phyloP scores from a whole-genome alignment of 2,113 vertebrate genomes.

The Caranx ignobilis region DNA sequence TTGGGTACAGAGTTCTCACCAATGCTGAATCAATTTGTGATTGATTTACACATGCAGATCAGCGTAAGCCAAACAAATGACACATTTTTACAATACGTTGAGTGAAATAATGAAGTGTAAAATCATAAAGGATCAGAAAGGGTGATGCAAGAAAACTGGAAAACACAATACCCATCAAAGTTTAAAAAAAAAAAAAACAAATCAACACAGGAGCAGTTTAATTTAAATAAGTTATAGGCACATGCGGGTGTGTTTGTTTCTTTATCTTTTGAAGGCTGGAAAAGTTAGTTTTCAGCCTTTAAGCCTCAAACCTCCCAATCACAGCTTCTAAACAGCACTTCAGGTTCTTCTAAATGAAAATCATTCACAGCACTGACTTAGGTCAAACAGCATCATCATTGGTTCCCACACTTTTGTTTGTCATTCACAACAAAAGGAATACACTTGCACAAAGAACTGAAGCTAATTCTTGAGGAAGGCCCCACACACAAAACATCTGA shows the following conservation, averaged over 20 bases:
- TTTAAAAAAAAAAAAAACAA: conserved; percentile 5
- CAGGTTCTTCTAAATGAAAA: conserved; percentile 67
- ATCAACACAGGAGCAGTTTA: conserved; percentile 49
- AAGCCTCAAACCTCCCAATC: conserved; percentile 56
- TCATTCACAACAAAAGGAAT: conserved; percentile 64
- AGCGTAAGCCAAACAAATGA: conserved; percentile 53
- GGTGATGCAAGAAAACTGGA: conserved; percentile 24
- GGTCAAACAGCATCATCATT: conserved; percentile 58
- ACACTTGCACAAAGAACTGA: conserved; percentile 70
- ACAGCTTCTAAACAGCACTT: conserved; percentile 75
- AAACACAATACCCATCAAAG: conserved; percentile 41
- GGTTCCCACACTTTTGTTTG: conserved; percentile 37
- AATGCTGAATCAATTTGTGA: conserved; percentile 22
- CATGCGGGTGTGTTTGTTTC: conserved; percentile 77
- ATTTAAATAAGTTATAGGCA: conserved; percentile 74
- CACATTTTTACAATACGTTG: conserved; percentile 19
- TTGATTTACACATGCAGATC: conserved; percentile 63
- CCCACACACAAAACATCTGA: conserved; percentile 61
- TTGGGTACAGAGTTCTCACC: conserved; percentile 14
- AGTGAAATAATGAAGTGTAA: conserved; percentile 23
- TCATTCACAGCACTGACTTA: conserved; percentile 55
- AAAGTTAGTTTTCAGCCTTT: conserved; percentile 59
- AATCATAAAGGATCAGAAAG: conserved; percentile 34
- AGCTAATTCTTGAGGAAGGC: conserved; percentile 65
- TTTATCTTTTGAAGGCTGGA: conserved; percentile 68